phyloP scores from a whole-genome alignment of 2,113 vertebrate species.

The Crotalus tigris region DNA sequence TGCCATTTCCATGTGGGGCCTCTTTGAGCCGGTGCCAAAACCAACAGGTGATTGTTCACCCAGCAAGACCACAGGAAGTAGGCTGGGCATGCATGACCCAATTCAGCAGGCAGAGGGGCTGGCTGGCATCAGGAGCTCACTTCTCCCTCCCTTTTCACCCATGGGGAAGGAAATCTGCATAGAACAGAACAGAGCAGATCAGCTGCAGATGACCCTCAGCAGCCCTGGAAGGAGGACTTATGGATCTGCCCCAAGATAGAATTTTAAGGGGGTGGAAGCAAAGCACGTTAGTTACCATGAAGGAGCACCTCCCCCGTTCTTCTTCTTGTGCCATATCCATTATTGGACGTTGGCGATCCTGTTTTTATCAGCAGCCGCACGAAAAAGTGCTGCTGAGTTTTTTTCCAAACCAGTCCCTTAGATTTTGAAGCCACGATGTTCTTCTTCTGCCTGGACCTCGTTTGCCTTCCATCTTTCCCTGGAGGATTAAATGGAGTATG shows the following conservation, averaged over 20 bases:
- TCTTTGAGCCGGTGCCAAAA: slow-evolving; percentile 75
- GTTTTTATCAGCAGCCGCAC: too few species aligned
- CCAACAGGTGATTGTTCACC: slow-evolving; percentile 90
- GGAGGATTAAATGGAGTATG: too few species aligned
- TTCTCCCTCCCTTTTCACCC: slow-evolving; percentile 17
- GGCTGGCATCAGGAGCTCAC: slow-evolving; percentile 74
- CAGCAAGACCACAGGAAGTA: slow-evolving; percentile 81
- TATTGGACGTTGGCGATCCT: too few species aligned
- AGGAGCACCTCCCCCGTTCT: slow-evolving; percentile 14
- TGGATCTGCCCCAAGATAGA: not conserved
- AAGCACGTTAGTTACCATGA: slow-evolving; percentile 24
- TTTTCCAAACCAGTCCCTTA: too few species aligned
- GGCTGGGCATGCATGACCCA: slow-evolving; percentile 71
- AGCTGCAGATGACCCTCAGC: slow-evolving; percentile 51
- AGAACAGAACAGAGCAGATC: slow-evolving; percentile 46
- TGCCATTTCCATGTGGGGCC: slow-evolving; percentile 85
- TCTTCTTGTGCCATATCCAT: too few species aligned
- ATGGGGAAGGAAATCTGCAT: slow-evolving; percentile 67
- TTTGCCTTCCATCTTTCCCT: too few species aligned
- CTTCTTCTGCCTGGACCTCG: too few species aligned
- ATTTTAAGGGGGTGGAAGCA: slow-evolving; percentile 8
- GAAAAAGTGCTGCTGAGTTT: too few species aligned
- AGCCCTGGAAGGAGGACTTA: slow-evolving; percentile 38
- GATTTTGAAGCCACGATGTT: too few species aligned
- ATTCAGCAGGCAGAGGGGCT: slow-evolving; percentile 74